phyloP scores from a whole-genome alignment of 2,113 vertebrate genomes.

The Salvator merianae region DNA sequence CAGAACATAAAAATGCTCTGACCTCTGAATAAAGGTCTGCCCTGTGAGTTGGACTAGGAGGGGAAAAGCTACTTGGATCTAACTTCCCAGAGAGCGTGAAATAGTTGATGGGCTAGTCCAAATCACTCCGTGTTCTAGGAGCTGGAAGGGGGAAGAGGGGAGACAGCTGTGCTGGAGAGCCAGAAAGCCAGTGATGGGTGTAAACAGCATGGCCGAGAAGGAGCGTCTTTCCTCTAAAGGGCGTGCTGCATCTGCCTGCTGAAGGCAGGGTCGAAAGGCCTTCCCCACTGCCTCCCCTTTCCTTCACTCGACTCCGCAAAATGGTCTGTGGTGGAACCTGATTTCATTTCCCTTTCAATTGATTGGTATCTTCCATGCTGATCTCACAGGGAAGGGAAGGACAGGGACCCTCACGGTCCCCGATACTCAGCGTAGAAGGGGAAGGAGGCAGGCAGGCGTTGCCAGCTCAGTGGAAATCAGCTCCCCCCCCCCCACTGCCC shows the following conservation, averaged over 20 bases:
- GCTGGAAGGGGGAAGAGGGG: neutral
- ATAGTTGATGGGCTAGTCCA: neutral
- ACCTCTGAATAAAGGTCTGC: too few relatives aligned
- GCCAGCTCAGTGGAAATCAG: neutral
- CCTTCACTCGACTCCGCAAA: neutral
- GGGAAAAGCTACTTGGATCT: neutral
- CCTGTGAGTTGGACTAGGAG: neutral
- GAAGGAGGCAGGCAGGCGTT: neutral
- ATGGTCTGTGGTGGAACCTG: neutral
- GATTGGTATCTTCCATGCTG: neutral
- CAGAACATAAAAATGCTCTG: too few relatives aligned
- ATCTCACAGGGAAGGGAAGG: neutral
- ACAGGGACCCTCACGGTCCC: neutral
- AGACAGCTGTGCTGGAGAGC: constrained; percentile 25
- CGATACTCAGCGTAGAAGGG: neutral
- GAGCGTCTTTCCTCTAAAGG: neutral
- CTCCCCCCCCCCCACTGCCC: neutral
- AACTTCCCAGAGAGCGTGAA: neutral
- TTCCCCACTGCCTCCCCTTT: neutral
- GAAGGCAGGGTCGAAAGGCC: neutral
- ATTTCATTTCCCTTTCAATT: constrained; percentile 1
- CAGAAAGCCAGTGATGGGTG: constrained; percentile 44
- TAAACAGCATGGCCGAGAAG: constrained; percentile 32
- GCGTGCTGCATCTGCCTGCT: neutral
- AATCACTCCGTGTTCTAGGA: neutral